Evolutionary conservation across 2,113 vertebrate genomes (phyloP), one percentile per base, ranked within the genome.

Genomic region (Melanocharis versteri): DNA sequence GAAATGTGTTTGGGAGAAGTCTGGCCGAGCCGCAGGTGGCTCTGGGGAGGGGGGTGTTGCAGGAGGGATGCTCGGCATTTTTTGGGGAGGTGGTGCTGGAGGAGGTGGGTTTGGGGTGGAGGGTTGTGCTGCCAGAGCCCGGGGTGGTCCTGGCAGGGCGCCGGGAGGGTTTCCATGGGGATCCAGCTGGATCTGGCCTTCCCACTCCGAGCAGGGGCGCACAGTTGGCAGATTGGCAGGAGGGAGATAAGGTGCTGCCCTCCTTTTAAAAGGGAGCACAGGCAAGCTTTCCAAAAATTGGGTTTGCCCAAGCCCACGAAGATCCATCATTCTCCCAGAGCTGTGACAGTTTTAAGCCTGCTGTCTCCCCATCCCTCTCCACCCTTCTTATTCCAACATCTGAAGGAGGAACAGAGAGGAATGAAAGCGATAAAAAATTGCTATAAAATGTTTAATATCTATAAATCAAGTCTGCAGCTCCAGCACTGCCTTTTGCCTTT

Each of bases 91-190:
- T 23, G 13, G 24, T 6, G 58, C 20, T 2, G 10, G 35, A 3
- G 6, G 66, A 82, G 50, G 23, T 45, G 54, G 77, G 77, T 30
- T 84, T 2, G 4, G 58, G 10, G 37, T 0, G 28, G 68, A 45
- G 85, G 64, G 39, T 8, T 18, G 62, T 1, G 3, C 44, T 50
- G 50, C 22, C 7, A 4, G 33, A 69, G 31, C 40, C 5, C 58
- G 42, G 71, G 94, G 90, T 96, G 96, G 93, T 96, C 97, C 75
- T 85, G 64, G 57, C 23, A 40, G 87, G 94, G 97, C 77, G 28
- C 47, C 1, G 20, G 31, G 71, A 84, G 96, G 95, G 94, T 95
- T 97, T 64, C 53, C 31, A 15, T 4, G 26, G 56, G 87, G 70
- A 71, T 64, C 21, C 1, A 2, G 24, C n/a, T 2, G 5, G 30